Percentiles rank a stretch among this genome's conserved stretches.
Conservation (phyloP, 2,888 invertebrate genomes). For the Catocala nupta region DNA sequence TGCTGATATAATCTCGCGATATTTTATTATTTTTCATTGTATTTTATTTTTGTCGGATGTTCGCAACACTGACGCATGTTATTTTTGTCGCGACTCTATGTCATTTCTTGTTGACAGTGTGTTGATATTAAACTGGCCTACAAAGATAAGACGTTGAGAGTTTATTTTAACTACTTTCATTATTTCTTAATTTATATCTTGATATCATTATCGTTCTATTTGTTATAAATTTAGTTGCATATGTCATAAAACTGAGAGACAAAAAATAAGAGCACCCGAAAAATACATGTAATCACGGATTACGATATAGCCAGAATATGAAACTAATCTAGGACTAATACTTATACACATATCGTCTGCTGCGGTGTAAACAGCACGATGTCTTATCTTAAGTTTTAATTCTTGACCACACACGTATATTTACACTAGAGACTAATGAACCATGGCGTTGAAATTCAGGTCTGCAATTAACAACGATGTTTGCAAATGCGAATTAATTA, state of each 20-base stretch:
- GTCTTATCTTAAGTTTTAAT: constrained; percentile 45
- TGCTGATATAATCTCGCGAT: constrained; percentile 7
- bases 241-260: too few species aligned
- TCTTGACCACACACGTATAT: constrained; percentile 33
- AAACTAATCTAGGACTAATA: constrained; percentile 7
- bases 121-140: constrained; percentile 56
- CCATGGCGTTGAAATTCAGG: constrained; percentile 1
- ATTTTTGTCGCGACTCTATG: constrained; percentile 10
- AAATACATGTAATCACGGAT: too few species aligned
- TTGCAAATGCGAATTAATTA: background rate
- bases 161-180: constrained; percentile 18
- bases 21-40: background rate
- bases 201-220: too few species aligned
- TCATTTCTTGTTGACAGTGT: constrained; percentile 33
- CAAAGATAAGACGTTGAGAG: constrained; percentile 56
- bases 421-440: constrained; percentile 26
- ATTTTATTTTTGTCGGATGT: background rate
- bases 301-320: background rate
- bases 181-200: constrained; percentile 1
- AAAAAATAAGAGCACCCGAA: too few species aligned
- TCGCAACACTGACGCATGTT: background rate
- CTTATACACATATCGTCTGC: constrained; percentile 22
- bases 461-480: constrained; percentile 2
- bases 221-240: too few species aligned
- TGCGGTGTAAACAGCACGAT: constrained; percentile 31